These are phyloP conservation scores for Ennomos fuscantarius DNA, from an alignment of 2,888 invertebrate species.

Conservation along the genomic window DNA sequence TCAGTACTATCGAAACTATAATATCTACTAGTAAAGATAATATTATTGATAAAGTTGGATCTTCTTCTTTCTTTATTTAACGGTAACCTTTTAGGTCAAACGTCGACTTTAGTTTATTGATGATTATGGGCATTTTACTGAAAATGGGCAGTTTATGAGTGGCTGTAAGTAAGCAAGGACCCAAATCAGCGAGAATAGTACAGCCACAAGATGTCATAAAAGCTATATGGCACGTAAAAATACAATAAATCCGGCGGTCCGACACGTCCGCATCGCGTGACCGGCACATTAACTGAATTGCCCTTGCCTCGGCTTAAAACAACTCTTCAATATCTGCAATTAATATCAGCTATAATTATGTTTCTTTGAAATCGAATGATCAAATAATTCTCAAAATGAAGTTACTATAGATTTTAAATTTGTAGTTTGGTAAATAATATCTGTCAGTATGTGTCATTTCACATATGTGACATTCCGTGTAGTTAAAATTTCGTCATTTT, in stretches of 20 bases:
- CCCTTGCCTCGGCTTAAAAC: slow-evolving; percentile 37
- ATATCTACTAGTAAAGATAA: too few species aligned
- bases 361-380: slow-evolving; percentile 38
- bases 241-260: slow-evolving; percentile 43
- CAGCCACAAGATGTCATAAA: slow-evolving; percentile 34
- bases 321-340: slow-evolving; percentile 47
- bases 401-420: too few species aligned
- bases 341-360: slow-evolving; percentile 37
- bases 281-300: slow-evolving; percentile 43
- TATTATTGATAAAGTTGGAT: too few species aligned
- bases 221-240: slow-evolving; percentile 37
- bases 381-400: slow-evolving; percentile 36
- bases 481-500: too few species aligned
- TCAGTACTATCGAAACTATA: too few species aligned
- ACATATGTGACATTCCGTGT: too few species aligned
- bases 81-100: too few species aligned
- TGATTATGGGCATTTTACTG: slow-evolving; percentile 4
- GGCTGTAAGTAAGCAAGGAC: slow-evolving; percentile 3
- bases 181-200: slow-evolving; percentile 4
- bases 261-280: slow-evolving; percentile 55
- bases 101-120: neutral
- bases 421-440: too few species aligned
- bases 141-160: slow-evolving; percentile 10
- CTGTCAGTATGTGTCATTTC: too few species aligned
- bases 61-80: too few species aligned